Evolutionary conservation across 2,888 invertebrate species (phyloP).

Genomic region (Macrosiphum euphorbiae): DNA sequence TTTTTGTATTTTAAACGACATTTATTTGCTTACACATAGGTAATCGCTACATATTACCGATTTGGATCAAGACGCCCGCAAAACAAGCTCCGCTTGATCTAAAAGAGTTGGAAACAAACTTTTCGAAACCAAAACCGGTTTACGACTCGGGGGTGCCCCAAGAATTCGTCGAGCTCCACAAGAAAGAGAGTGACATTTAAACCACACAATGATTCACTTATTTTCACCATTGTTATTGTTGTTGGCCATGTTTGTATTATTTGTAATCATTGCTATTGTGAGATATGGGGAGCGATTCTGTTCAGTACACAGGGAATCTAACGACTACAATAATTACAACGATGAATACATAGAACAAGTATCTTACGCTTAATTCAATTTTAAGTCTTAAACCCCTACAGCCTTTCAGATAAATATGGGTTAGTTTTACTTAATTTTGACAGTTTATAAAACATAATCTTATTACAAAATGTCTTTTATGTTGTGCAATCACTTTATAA

Average conservation of each 20-base stretch:
- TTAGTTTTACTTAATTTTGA: background rate
- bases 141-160: conserved; percentile 70
- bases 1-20: background rate
- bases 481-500: background rate
- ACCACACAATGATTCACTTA: conserved; percentile 78
- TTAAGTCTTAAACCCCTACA: background rate
- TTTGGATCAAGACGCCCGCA: conserved; percentile 88
- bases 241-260: conserved; percentile 80
- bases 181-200: conserved; percentile 86
- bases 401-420: background rate
- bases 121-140: conserved; percentile 66
- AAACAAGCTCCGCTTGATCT: conserved; percentile 86
- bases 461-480: background rate
- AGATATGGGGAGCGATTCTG: conserved; percentile 82
- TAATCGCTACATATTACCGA: conserved; percentile 86
- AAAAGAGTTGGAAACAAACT: conserved; percentile 76
- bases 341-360: conserved; percentile 44
- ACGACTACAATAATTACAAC: conserved; percentile 12
- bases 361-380: conserved; percentile 45
- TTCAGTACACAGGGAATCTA: conserved; percentile 73
- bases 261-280: conserved; percentile 81
- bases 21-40: conserved; percentile 72
- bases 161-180: conserved; percentile 78
- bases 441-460: background rate
- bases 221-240: conserved; percentile 84